A percentile compares a stretch with the other conserved stretches of the same genome.
phyloP scores from a whole-genome alignment of 2,113 vertebrate species.

The Nettapus auritus region DNA sequence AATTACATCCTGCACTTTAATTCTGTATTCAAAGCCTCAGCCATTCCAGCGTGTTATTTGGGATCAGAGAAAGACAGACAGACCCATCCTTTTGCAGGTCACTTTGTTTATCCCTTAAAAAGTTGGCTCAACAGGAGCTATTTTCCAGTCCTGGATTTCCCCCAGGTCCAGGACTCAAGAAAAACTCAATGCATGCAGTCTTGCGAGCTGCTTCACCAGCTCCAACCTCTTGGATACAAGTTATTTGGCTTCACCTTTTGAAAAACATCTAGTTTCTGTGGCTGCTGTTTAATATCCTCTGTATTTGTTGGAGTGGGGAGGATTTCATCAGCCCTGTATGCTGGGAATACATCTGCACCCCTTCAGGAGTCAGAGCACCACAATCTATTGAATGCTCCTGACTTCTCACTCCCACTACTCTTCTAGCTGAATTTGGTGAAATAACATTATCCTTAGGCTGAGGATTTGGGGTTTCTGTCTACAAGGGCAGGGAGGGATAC shows the following conservation, averaged over 20 bases:
- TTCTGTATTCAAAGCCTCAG: not conserved
- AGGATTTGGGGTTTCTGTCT: not conserved
- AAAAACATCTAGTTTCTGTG: conserved; percentile 11
- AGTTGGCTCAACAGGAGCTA: not conserved
- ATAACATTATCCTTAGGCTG: fast-evolving
- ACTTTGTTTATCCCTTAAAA: not conserved
- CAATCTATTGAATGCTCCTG: not conserved
- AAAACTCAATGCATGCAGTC: not conserved
- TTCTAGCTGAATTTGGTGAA: not conserved
- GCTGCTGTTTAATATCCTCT: conserved; percentile 36
- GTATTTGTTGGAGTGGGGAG: not conserved
- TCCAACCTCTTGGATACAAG: not conserved
- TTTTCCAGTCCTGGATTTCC: not conserved
- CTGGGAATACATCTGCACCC: conserved; percentile 24
- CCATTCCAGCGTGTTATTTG: not conserved
- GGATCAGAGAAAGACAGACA: not conserved
- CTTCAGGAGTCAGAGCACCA: not conserved
- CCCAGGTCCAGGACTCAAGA: not conserved
- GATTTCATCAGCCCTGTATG: conserved; percentile 3
- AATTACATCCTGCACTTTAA: not conserved
- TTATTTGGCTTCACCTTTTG: not conserved
- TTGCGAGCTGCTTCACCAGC: not conserved
- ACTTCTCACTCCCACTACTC: not conserved
- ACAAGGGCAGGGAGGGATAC: too few relatives aligned
- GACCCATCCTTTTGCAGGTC: not conserved